Evolutionary conservation across 2,888 invertebrate genomes (phyloP).

Genomic region (Nephrotoma guestfalica): DNA sequence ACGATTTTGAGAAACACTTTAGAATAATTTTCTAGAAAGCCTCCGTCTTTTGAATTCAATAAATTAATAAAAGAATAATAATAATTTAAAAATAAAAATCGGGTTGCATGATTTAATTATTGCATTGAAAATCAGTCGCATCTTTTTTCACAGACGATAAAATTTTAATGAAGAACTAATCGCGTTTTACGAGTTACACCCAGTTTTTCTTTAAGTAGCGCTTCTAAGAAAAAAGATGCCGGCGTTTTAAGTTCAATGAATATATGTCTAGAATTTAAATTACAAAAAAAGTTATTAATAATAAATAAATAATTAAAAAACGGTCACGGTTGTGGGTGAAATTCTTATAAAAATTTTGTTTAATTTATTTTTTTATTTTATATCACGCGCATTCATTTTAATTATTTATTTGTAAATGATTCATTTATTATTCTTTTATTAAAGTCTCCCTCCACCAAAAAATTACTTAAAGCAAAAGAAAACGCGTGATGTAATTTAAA

Average conservation of each 20-base stretch:
- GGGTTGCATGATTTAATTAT: not conserved
- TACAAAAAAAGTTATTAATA: not conserved
- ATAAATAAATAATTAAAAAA: not conserved
- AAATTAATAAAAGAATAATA: not conserved
- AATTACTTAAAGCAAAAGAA: not conserved
- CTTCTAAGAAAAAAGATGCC: not conserved
- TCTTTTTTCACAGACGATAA: not conserved
- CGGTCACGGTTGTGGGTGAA: conserved; percentile 1
- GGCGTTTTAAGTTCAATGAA: not conserved
- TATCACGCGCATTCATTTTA: not conserved
- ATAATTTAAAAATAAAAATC: not conserved
- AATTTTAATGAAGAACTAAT: not conserved
- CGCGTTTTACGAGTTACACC: not conserved
- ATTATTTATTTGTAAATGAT: not conserved
- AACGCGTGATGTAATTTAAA: not conserved
- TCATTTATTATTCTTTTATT: conserved; percentile 1
- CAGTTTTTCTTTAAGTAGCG: not conserved
- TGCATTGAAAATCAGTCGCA: not conserved
- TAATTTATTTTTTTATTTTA: not conserved
- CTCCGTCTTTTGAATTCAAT: not conserved
- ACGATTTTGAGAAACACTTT: too few species aligned
- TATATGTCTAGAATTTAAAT: not conserved
- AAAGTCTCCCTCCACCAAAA: not conserved
- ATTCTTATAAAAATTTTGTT: not conserved
- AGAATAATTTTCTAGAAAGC: not conserved